Conservation (phyloP, 1,140 invertebrate species). For the Bombus huntii region DNA sequence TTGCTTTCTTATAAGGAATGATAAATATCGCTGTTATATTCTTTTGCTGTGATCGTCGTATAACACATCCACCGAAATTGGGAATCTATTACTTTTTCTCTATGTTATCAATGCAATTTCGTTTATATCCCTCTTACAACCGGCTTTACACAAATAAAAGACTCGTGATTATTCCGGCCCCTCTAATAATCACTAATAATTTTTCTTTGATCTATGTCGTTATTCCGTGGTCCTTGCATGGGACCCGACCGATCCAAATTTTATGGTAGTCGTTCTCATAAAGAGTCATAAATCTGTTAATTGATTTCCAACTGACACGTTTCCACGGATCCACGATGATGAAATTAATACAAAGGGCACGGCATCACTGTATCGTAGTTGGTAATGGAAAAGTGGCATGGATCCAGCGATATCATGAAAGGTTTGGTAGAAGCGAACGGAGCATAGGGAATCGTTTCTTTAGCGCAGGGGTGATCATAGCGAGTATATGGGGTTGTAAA, state of each 20-base stretch:
- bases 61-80: no score
- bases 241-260: background rate
- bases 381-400: slow-evolving; percentile 60
- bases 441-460: slow-evolving; percentile 35
- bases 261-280: slow-evolving; percentile 19
- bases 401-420: slow-evolving; percentile 15
- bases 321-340: slow-evolving; percentile 42
- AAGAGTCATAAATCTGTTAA: slow-evolving; percentile 51
- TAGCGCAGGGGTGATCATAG: slow-evolving; percentile 58
- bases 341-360: slow-evolving; percentile 50
- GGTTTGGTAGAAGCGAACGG: slow-evolving; percentile 7
- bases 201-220: background rate
- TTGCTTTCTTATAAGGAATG: no score
- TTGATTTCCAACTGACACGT: slow-evolving; percentile 58
- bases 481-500: slow-evolving; percentile 70
- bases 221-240: background rate
- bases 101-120: no score
- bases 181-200: slow-evolving; percentile 19
- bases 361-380: slow-evolving; percentile 24
- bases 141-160: background rate
- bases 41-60: no score
- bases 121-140: no score
- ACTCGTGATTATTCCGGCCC: background rate
- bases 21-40: no score
- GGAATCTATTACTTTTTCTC: no score